Conservation (phyloP, 1,140 invertebrate species). For the Drosophila kanapiae region DNA sequence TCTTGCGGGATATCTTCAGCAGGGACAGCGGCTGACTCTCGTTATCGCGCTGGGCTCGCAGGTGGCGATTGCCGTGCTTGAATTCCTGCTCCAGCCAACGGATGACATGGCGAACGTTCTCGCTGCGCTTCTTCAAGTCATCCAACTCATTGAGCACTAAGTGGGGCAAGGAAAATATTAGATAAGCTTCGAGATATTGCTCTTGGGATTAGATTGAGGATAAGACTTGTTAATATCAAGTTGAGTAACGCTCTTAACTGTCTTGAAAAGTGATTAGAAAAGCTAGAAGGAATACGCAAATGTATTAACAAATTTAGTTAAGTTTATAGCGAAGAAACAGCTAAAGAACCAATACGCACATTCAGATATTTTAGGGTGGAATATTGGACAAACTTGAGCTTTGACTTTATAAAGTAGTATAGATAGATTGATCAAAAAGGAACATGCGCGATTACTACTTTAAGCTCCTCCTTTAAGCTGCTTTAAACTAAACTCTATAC, state of each 20-base stretch:
- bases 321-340: too few relatives aligned
- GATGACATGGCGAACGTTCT: conserved; percentile 93
- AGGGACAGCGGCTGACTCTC: conserved; percentile 91
- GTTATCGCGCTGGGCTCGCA: conserved; percentile 92
- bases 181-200: not conserved
- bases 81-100: conserved; percentile 96
- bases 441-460: not conserved
- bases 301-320: too few relatives aligned
- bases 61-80: conserved; percentile 92
- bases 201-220: not conserved
- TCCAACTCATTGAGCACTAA: conserved; percentile 94
- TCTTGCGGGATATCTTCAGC: conserved; percentile 90
- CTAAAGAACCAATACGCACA: too few relatives aligned
- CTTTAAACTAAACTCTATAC: conserved; percentile 6
- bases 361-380: too few relatives aligned
- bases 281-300: too few relatives aligned
- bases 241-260: not conserved
- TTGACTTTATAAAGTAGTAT: too few relatives aligned
- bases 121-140: conserved; percentile 92
- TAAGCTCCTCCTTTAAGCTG: not conserved
- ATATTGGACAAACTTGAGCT: too few relatives aligned
- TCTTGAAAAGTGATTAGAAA: too few relatives aligned
- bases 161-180: not conserved
- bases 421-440: not conserved
- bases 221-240: not conserved